phyloP scores from a whole-genome alignment of 2,113 vertebrate genomes.

The Psophia crepitans region DNA sequence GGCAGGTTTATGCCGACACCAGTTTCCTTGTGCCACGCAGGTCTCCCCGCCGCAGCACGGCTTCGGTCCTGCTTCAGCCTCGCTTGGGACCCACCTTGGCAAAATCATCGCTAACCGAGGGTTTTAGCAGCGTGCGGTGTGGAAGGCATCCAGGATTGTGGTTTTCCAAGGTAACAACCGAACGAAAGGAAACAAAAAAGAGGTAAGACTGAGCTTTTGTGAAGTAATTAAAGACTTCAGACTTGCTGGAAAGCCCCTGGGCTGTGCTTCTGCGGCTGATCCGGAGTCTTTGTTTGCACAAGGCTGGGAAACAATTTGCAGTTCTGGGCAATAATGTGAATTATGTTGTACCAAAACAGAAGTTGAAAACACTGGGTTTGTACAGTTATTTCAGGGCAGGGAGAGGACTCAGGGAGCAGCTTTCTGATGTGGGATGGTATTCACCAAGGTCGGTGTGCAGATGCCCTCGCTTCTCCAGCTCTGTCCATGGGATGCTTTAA shows the following conservation, averaged over 20 bases:
- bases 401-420: background rate
- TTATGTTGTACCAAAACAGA: background rate
- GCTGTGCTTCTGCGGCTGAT: slow-evolving; percentile 18
- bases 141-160: slow-evolving; percentile 19
- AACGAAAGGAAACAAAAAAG: background rate
- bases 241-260: slow-evolving; percentile 36
- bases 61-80: background rate
- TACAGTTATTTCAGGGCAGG: background rate
- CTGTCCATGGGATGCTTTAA: background rate
- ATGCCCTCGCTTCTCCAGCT: background rate
- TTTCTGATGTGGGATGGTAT: background rate
- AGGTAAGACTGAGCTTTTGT: slow-evolving; percentile 5
- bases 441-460: background rate
- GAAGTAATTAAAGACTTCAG: slow-evolving; percentile 55
- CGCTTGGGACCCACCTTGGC: background rate
- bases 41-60: accelerated
- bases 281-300: background rate
- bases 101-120: background rate
- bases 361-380: background rate
- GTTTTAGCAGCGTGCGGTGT: background rate
- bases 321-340: slow-evolving; percentile 48
- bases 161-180: slow-evolving; percentile 27
- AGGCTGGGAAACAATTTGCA: slow-evolving; percentile 47
- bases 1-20: accelerated
- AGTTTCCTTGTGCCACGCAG: background rate